A percentile compares a stretch with the other conserved stretches of the same genome.
phyloP scores from a whole-genome alignment of 2,113 vertebrate genomes.

The Macquaria ambigua region DNA sequence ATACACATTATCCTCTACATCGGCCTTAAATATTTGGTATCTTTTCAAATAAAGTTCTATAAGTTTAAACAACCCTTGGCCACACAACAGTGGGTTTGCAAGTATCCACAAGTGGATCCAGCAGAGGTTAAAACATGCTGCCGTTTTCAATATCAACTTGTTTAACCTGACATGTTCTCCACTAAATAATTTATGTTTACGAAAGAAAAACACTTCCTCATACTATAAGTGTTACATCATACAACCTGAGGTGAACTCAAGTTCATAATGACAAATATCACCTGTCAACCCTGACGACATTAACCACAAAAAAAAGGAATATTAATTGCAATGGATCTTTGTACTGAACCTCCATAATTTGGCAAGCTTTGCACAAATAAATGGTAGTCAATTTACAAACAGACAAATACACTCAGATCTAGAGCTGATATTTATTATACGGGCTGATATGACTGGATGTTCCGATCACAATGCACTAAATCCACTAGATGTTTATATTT shows the following conservation, averaged over 20 bases:
- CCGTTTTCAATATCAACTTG: neutral
- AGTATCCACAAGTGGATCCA: neutral
- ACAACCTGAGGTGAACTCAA: conserved; percentile 19
- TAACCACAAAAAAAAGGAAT: neutral
- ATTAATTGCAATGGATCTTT: neutral
- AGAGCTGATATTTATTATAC: neutral
- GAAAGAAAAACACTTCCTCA: conserved; percentile 8
- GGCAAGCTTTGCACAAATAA: neutral
- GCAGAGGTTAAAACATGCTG: neutral
- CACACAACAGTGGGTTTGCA: neutral
- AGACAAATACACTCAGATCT: neutral
- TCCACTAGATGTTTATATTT: conserved; percentile 5
- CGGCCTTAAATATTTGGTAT: neutral
- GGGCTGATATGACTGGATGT: neutral
- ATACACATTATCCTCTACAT: neutral
- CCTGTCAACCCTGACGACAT: neutral
- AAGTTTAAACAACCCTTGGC: neutral
- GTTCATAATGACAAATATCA: neutral
- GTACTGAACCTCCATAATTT: neutral
- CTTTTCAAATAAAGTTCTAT: neutral
- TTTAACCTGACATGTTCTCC: neutral
- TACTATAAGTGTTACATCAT: neutral
- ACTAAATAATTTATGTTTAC: neutral
- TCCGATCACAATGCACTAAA: neutral
- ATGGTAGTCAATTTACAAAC: neutral